These are phyloP conservation scores for Tenthredo amoena DNA, from an alignment of 2,888 invertebrate species.

Conservation along the genomic window DNA sequence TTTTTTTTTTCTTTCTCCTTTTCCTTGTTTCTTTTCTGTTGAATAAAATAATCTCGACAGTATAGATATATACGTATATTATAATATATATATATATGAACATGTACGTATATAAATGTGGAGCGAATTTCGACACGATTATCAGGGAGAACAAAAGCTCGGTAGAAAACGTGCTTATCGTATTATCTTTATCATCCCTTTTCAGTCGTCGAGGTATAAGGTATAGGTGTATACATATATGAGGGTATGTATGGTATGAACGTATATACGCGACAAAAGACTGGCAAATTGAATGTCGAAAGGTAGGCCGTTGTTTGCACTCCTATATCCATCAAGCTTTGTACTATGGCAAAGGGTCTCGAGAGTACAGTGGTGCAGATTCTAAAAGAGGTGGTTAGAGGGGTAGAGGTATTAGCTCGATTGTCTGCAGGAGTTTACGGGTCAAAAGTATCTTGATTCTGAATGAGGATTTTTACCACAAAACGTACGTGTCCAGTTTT, in stretches of 20 bases:
- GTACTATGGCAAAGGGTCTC: not conserved
- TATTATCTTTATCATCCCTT: constrained; percentile 37
- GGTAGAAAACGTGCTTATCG: constrained; percentile 32
- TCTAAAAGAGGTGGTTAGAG: not conserved
- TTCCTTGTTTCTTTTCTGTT: not conserved
- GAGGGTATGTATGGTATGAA: not conserved
- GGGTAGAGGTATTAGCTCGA: not conserved
- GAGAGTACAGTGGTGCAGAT: not conserved
- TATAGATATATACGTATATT: not conserved
- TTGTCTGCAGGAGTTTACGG: not conserved
- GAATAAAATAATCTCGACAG: not conserved
- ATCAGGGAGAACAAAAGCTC: constrained; percentile 7
- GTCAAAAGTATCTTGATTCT: constrained; percentile 35
- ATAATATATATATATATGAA: not conserved
- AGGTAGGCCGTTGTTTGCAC: constrained; percentile 44
- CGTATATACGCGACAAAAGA: constrained; percentile 25
- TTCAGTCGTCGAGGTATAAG: not conserved
- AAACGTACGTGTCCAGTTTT: constrained; percentile 25
- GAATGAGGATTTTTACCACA: not conserved
- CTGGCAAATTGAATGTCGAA: constrained; percentile 50
- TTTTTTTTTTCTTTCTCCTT: not conserved
- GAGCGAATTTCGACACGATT: constrained; percentile 11
- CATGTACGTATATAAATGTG: not conserved
- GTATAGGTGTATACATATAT: not conserved
- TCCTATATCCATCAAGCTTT: constrained; percentile 44